A percentile compares a stretch with the other conserved stretches of the same genome.
These are phyloP conservation scores for Cichladusa arquata DNA, from an alignment of 2,113 vertebrate species.

Conservation along the genomic window DNA sequence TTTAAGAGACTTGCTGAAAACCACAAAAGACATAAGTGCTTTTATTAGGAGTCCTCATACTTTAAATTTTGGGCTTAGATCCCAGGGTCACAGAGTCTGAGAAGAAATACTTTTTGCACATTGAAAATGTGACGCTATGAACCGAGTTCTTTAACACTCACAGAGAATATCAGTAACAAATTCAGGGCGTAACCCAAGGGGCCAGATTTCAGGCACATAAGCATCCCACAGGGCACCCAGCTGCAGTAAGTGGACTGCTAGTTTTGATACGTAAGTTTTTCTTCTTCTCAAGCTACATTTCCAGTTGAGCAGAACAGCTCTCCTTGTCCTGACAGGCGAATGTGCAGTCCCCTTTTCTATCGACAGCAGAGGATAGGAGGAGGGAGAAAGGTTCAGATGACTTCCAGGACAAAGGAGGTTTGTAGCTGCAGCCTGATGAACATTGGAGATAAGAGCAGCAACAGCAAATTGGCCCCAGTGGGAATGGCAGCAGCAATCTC, in stretches of 20 bases:
- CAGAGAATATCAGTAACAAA: not conserved
- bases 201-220: not conserved
- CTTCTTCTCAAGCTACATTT: not conserved
- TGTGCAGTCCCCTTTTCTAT: conserved; percentile 37
- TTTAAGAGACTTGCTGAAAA: not conserved
- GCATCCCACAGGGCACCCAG: not conserved
- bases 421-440: conserved; percentile 69
- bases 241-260: not conserved
- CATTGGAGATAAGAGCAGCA: conserved; percentile 70
- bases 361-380: not conserved
- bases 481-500: conserved; percentile 67
- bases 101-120: not conserved
- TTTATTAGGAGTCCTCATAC: not conserved
- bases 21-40: not conserved
- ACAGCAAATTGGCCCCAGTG: conserved; percentile 72
- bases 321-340: not conserved
- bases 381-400: not conserved
- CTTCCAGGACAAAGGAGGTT: conserved; percentile 60
- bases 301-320: conserved; percentile 18
- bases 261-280: not conserved
- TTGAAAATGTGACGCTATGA: not conserved
- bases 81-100: not conserved
- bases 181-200: not conserved
- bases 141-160: not conserved
- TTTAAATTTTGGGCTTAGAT: not conserved